Percentiles rank a stretch among this genome's conserved stretches.
Evolutionary conservation across 1,140 invertebrate species (phyloP).

Genomic region (Araneus ventricosus): DNA sequence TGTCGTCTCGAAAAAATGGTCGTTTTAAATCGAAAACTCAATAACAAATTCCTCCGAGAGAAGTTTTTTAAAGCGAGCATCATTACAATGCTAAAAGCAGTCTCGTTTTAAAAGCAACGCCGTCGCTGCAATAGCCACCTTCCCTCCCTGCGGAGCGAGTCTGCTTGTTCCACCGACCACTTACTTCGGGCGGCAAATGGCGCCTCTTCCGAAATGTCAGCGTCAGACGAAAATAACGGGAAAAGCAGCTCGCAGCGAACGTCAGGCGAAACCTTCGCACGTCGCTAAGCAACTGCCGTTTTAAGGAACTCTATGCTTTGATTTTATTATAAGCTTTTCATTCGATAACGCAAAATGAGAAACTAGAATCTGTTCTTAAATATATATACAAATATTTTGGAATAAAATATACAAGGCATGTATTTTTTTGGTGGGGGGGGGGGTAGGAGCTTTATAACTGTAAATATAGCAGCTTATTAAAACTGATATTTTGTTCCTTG

Average conservation of each 20-base stretch:
- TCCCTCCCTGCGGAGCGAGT: not conserved
- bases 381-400: no score
- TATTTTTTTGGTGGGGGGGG: no score
- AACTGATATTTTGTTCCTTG: no score
- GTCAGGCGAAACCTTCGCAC: not conserved
- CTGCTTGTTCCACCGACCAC: slow-evolving; percentile 3
- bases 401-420: no score
- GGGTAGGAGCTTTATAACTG: no score
- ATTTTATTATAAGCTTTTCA: no score
- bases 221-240: slow-evolving; percentile 29
- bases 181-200: slow-evolving; percentile 33
- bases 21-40: no score
- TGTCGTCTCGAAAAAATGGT: not conserved
- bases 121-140: slow-evolving; percentile 17
- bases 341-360: no score
- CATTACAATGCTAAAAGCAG: not conserved
- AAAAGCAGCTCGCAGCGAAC: not conserved
- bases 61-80: no score
- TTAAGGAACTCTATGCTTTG: not conserved
- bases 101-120: not conserved
- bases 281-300: slow-evolving; percentile 4
- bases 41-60: no score
- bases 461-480: no score
- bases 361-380: no score
- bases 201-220: slow-evolving; percentile 36